Conservation (phyloP, 2,113 vertebrate species). For the Motacilla tschutschensis region DNA sequence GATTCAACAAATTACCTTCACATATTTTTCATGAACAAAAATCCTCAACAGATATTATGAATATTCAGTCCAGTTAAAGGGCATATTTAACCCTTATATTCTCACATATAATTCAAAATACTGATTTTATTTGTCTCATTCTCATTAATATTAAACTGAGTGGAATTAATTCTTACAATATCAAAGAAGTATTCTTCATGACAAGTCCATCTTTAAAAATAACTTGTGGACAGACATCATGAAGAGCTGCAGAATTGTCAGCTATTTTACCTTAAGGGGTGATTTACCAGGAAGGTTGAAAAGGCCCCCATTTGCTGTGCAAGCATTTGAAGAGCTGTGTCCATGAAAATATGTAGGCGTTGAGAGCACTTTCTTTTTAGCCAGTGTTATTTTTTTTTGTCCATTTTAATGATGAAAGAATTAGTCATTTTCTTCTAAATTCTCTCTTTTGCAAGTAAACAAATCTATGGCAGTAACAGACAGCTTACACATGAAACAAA, state of each 20-base stretch:
- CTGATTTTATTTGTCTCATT: background rate
- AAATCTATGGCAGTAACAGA: background rate
- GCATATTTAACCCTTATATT: background rate
- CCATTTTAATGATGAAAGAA: background rate
- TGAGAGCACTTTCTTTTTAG: background rate
- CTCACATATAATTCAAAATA: background rate
- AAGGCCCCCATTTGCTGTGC: background rate
- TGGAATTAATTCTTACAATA: background rate
- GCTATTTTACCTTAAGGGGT: background rate
- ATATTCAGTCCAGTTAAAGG: background rate
- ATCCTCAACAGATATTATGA: background rate
- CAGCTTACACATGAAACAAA: background rate
- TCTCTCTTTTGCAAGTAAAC: background rate
- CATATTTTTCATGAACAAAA: background rate
- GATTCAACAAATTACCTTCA: background rate
- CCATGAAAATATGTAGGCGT: slow-evolving; percentile 9
- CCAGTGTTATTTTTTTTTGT: background rate
- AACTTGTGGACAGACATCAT: background rate
- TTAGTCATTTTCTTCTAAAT: background rate
- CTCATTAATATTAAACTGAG: background rate
- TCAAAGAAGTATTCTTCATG: background rate
- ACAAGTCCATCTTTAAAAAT: background rate
- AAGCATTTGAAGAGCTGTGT: slow-evolving; percentile 34
- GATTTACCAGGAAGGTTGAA: background rate
- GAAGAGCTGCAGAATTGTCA: background rate